A percentile compares a stretch with the other conserved stretches of the same genome.
phyloP scores from a whole-genome alignment of 23 tunicate genomes.

The Corella eumyota region DNA sequence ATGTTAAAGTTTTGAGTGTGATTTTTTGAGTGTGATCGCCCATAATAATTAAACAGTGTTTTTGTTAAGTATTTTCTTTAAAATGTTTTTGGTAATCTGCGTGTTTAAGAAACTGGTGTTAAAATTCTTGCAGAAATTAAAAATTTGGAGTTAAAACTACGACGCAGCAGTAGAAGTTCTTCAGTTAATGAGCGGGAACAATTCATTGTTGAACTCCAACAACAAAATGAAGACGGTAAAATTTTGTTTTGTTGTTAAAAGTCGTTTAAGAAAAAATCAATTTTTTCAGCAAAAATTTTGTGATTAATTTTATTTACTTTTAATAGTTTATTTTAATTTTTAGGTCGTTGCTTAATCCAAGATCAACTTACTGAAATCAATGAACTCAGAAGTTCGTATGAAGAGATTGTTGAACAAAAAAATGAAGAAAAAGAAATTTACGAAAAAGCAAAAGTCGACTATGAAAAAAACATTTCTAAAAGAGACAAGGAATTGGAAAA shows the following conservation, averaged over 20 bases:
- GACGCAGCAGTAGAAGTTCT: constrained; percentile 1
- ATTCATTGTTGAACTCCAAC: constrained; percentile 16
- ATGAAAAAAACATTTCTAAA: too few species aligned
- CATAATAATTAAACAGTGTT: too few species aligned
- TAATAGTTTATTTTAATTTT: too few species aligned
- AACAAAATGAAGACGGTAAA: constrained; percentile 37
- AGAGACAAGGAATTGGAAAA: too few species aligned
- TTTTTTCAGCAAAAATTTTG: too few species aligned
- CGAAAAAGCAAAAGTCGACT: background rate
- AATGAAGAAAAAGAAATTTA: background rate
- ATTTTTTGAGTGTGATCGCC: too few species aligned
- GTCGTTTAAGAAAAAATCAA: background rate
- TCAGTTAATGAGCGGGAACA: constrained; percentile 4
- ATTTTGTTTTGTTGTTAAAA: background rate
- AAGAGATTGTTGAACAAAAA: background rate
- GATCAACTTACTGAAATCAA: constrained; percentile 34
- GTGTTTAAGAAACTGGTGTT: too few species aligned
- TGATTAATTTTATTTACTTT: background rate
- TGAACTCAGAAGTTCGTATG: constrained; percentile 8
- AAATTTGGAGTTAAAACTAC: background rate
- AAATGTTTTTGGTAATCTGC: too few species aligned
- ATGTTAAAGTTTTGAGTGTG: too few species aligned
- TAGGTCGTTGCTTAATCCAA: constrained; percentile 37
- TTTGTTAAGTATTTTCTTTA: too few species aligned
- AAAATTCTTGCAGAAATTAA: constrained; percentile 1